A percentile compares a stretch with the other conserved stretches of the same genome.
Evolutionary conservation across 2,113 vertebrate species (phyloP).

Genomic region (Sturnus vulgaris): DNA sequence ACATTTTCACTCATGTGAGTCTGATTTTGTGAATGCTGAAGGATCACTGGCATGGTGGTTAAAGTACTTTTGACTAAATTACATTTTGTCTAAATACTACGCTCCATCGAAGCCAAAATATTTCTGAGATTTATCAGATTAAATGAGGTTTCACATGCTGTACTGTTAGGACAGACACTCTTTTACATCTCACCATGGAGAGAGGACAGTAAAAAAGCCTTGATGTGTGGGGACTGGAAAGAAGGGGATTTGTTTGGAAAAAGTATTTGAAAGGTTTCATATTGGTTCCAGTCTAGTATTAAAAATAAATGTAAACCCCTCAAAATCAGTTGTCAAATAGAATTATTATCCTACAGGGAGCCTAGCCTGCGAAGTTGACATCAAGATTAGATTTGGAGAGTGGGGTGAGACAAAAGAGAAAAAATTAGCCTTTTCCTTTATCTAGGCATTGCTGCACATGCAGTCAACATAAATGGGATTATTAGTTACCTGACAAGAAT

Average conservation of each 20-base stretch:
- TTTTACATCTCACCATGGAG: background rate
- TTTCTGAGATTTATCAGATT: constrained; percentile 36
- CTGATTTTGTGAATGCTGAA: constrained; percentile 20
- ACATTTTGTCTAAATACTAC: background rate
- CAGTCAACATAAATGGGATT: background rate
- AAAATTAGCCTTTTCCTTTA: background rate
- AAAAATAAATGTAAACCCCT: background rate
- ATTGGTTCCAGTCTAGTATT: background rate
- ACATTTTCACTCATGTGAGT: background rate
- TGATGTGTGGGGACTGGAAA: background rate
- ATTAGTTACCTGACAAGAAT: background rate
- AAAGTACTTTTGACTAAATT: constrained; percentile 10
- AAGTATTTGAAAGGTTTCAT: background rate
- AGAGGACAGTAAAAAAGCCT: background rate
- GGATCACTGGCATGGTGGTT: background rate
- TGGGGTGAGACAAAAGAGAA: background rate
- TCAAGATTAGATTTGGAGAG: background rate
- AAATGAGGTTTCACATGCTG: constrained; percentile 2
- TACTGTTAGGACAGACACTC: background rate
- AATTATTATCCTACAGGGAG: background rate
- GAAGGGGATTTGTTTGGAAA: background rate
- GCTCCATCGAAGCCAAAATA: background rate
- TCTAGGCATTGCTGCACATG: background rate
- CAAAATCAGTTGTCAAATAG: background rate
- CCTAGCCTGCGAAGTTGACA: background rate